These are phyloP conservation scores for Cuculus canorus DNA, from an alignment of 2,797 vertebrate species.

Conservation along the genomic window DNA sequence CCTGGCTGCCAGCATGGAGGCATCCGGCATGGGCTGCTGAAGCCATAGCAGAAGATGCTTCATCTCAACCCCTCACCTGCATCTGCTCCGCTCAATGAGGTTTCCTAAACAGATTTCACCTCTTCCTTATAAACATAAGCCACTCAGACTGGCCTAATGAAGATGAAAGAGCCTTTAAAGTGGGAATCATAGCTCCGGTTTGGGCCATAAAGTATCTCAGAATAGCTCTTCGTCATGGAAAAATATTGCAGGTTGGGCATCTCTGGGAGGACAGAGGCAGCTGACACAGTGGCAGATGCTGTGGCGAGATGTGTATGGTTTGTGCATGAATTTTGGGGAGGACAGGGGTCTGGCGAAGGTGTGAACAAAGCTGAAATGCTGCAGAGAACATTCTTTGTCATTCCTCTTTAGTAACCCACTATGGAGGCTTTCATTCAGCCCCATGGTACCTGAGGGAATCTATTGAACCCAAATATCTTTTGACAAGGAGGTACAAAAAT, in stretches of 20 bases:
- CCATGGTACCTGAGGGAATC: fast-evolving
- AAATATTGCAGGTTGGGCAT: background rate
- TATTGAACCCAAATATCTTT: background rate
- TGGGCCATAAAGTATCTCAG: background rate
- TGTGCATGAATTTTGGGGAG: background rate
- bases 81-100: background rate
- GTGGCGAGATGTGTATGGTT: background rate
- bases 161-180: constrained; percentile 28
- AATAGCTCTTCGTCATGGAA: background rate
- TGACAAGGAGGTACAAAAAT: fast-evolving
- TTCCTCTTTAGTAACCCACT: background rate
- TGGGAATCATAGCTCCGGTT: background rate
- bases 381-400: background rate
- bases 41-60: background rate
- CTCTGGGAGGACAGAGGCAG: background rate
- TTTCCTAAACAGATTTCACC: background rate
- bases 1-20: fast-evolving
- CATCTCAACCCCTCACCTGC: background rate
- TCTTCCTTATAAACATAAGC: background rate
- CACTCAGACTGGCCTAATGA: background rate
- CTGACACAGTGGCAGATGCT: background rate
- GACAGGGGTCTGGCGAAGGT: background rate
- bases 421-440: background rate
- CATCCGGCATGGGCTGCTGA: background rate
- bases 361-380: background rate